These are phyloP conservation scores for Oscheius sp. DNA, from an alignment of 2,888 invertebrate genomes.

Conservation along the genomic window DNA sequence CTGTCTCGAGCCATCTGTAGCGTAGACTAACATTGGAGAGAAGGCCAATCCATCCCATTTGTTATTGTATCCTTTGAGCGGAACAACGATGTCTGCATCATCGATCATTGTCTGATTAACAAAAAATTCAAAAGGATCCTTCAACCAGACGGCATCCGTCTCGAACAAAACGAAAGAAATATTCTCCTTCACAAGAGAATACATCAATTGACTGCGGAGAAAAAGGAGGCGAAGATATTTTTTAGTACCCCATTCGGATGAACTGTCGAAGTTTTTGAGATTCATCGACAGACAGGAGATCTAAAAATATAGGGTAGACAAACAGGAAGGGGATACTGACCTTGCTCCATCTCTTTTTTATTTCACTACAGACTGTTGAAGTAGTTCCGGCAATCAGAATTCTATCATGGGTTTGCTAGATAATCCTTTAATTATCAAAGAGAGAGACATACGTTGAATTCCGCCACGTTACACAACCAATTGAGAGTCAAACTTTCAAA, in stretches of 20 bases:
- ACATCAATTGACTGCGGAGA: slow-evolving; percentile 51
- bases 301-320: slow-evolving; percentile 26
- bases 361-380: slow-evolving; percentile 38
- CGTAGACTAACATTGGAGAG: slow-evolving; percentile 62
- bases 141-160: slow-evolving; percentile 65
- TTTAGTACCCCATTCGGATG: slow-evolving; percentile 58
- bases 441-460: slow-evolving; percentile 49
- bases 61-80: slow-evolving; percentile 43
- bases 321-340: too few species aligned
- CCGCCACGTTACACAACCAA: slow-evolving; percentile 65
- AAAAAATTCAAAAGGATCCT: slow-evolving; percentile 54
- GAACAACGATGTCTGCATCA: slow-evolving; percentile 63
- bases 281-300: slow-evolving; percentile 29
- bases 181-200: slow-evolving; percentile 30
- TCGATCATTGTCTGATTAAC: slow-evolving; percentile 42
- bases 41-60: slow-evolving; percentile 54
- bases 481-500: slow-evolving; percentile 64
- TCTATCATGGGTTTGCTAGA: slow-evolving; percentile 40
- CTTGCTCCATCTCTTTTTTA: slow-evolving; percentile 51
- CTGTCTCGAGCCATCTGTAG: slow-evolving; percentile 50
- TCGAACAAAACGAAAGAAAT: slow-evolving; percentile 61
- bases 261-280: slow-evolving; percentile 38
- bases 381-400: slow-evolving; percentile 55
- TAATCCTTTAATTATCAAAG: background rate
- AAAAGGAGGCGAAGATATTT: slow-evolving; percentile 60